A percentile compares a stretch with the other conserved stretches of the same genome.
Conservation (phyloP, 2,888 invertebrate genomes). For the Myathropa florea region DNA sequence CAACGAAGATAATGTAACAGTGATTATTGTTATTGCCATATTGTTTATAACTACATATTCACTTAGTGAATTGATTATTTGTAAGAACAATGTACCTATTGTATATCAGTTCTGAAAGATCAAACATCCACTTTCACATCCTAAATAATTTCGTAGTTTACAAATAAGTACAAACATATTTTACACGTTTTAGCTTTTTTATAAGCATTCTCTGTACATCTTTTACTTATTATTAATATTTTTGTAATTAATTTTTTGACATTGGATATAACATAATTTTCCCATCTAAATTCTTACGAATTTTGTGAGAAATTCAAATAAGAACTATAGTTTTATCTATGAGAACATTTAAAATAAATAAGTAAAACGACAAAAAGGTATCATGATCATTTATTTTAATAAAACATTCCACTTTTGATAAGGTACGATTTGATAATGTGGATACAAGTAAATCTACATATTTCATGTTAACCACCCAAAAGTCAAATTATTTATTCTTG, state of each 20-base stretch:
- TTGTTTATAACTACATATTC: neutral
- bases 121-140: neutral
- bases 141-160: neutral
- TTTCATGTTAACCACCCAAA: neutral
- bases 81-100: neutral
- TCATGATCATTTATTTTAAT: neutral
- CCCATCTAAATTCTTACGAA: too few relatives aligned
- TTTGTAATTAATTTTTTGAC: neutral
- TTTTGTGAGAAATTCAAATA: too few relatives aligned
- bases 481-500: neutral
- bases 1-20: constrained; percentile 12
- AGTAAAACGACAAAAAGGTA: neutral
- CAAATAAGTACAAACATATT: neutral
- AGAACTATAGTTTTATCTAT: neutral
- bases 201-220: neutral
- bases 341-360: neutral
- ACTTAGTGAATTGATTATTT: neutral
- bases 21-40: neutral
- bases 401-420: neutral
- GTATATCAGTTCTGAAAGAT: neutral
- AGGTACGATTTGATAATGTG: neutral
- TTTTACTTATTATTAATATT: neutral
- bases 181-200: neutral
- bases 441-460: neutral
- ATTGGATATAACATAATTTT: too few relatives aligned